Conservation (phyloP, 1,140 invertebrate genomes). For the Panulirus ornatus region DNA sequence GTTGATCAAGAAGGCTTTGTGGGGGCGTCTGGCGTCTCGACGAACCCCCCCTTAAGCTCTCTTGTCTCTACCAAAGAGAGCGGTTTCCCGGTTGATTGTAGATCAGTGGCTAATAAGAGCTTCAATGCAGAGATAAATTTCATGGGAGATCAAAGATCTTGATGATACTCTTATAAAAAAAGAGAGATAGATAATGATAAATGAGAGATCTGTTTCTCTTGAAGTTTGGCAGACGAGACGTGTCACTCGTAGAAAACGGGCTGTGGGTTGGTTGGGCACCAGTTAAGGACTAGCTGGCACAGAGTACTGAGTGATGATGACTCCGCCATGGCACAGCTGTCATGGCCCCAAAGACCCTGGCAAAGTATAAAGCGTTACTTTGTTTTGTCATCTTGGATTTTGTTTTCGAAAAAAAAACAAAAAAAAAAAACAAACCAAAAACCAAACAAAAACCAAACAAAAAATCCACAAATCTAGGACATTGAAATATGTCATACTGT, state of each 20-base stretch:
- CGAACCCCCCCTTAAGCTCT: too few relatives aligned
- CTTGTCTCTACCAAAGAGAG: too few relatives aligned
- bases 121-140: too few relatives aligned
- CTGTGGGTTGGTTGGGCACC: not conserved
- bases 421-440: too few relatives aligned
- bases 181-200: too few relatives aligned
- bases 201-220: not conserved
- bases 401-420: conserved; percentile 4
- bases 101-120: too few relatives aligned
- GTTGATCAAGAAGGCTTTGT: too few relatives aligned
- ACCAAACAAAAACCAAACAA: too few relatives aligned
- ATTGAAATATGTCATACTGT: conserved; percentile 73
- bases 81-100: too few relatives aligned
- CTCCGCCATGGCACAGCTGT: conserved; percentile 36
- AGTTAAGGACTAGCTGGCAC: conserved; percentile 56
- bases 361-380: conserved; percentile 64
- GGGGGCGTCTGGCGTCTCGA: too few relatives aligned
- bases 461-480: conserved; percentile 50
- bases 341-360: conserved; percentile 37
- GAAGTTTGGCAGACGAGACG: not conserved
- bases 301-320: conserved; percentile 41
- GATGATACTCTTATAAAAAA: too few relatives aligned
- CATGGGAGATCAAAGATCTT: too few relatives aligned
- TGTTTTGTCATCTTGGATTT: conserved; percentile 68
- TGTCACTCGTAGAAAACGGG: not conserved